These are phyloP conservation scores for Scalopus aquaticus DNA, from an alignment of 2,113 vertebrate species.

Conservation along the genomic window DNA sequence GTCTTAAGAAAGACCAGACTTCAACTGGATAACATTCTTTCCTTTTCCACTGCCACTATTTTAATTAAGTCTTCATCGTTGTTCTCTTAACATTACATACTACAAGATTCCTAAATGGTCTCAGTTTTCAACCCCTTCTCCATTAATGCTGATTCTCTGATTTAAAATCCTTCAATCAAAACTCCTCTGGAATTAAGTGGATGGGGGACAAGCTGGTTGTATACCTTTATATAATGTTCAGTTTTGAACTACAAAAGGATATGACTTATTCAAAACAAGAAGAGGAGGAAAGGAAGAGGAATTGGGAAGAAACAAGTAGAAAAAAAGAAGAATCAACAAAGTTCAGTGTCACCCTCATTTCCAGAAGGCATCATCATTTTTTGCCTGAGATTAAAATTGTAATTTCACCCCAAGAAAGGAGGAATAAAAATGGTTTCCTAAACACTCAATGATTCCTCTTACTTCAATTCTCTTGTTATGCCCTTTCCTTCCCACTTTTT, in stretches of 20 bases:
- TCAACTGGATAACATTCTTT: neutral
- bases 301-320: neutral
- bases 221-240: neutral
- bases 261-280: neutral
- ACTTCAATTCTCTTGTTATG: neutral
- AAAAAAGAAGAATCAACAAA: neutral
- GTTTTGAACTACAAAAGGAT: neutral
- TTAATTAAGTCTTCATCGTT: neutral
- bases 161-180: neutral
- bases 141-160: neutral
- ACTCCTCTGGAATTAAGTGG: neutral
- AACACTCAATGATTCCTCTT: neutral
- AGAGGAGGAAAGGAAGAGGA: neutral
- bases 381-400: neutral
- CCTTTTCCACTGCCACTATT: neutral
- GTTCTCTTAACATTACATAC: neutral
- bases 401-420: neutral
- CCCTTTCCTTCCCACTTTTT: neutral
- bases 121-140: neutral
- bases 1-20: conserved; percentile 14
- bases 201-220: neutral
- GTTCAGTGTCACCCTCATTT: neutral
- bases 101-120: neutral
- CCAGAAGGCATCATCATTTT: neutral
- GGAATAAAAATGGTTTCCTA: neutral